Base-by-base conservation (phyloP, 2,888 invertebrate genomes). In the Amiota mariae region DNA sequence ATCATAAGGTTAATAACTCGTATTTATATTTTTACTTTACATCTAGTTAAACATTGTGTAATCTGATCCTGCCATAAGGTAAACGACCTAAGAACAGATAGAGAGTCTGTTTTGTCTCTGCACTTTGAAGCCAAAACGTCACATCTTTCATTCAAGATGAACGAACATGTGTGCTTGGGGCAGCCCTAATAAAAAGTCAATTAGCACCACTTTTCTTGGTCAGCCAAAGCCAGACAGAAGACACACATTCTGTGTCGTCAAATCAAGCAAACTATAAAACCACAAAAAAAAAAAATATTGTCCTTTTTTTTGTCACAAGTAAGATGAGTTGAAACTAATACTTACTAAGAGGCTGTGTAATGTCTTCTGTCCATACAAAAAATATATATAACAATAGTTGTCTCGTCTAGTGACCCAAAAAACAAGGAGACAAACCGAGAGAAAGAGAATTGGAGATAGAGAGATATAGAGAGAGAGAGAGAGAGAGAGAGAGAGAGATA, bases 1-100 rank as follows among this genome's bases (percentile, higher is more conserved):
- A 68, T 68, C 67, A 9, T 51, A 54, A 68, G 67, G 67, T 68
- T 68, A 68, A 68, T 54, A 68, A 68, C 67, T 68, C 51, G n/a
- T 24, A 51, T 54, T 2, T 36, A 36, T 6, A 6, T 3, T 24
- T 3, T 24, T 24, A 3, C 3, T 36, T 6, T 36, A 36, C 36
- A 4, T 36, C 36, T 36, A 6, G 0, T 36, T 36, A 2, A 6
- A 36, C 36, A 36, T 36, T 36, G 36, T 48, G 67, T 68, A 68
- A 68, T 51, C 36, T 24, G 24, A 68, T 68, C 67, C 67, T 54
- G 18, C 49, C 24, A 18, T 18, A 49, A 49, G 48, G 48, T 66
- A 11, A 18, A 68, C 51, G 51, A 51, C 48, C 48, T 36, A 36
- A 36, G 36, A 36, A 36, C 36, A 36, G 36, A 36, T 36, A 36